Evolutionary conservation across 2,113 vertebrate genomes (phyloP).

Genomic region (Myrmecobius fasciatus): DNA sequence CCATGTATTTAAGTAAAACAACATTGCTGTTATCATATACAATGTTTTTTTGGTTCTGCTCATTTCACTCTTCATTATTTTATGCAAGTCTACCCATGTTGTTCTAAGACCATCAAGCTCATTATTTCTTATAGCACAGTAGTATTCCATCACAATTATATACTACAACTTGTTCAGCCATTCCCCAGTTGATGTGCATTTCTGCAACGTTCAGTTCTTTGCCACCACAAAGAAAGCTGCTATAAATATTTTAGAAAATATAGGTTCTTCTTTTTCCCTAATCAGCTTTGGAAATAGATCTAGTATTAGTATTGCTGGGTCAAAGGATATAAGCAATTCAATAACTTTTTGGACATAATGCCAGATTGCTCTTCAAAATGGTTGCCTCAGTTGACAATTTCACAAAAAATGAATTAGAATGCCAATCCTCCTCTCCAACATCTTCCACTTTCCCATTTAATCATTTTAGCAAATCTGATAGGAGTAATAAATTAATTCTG

Average conservation of each 20-base stretch:
- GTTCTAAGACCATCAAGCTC: background rate
- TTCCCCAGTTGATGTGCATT: background rate
- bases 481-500: background rate
- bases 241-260: background rate
- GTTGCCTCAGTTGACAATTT: background rate
- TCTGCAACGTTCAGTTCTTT: background rate
- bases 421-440: background rate
- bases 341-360: background rate
- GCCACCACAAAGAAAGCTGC: background rate
- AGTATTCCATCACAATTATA: background rate
- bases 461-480: background rate
- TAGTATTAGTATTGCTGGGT: background rate
- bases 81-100: too few relatives aligned
- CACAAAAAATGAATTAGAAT: background rate
- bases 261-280: background rate
- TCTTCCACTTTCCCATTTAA: background rate
- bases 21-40: too few relatives aligned
- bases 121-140: background rate
- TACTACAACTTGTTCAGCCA: background rate
- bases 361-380: background rate
- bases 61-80: too few relatives aligned
- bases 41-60: too few relatives aligned
- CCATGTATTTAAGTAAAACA: constrained; percentile 68
- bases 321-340: background rate
- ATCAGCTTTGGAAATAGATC: background rate